These are phyloP conservation scores for Trichogramma evanescens DNA, from an alignment of 2,888 invertebrate species.

Conservation along the genomic window DNA sequence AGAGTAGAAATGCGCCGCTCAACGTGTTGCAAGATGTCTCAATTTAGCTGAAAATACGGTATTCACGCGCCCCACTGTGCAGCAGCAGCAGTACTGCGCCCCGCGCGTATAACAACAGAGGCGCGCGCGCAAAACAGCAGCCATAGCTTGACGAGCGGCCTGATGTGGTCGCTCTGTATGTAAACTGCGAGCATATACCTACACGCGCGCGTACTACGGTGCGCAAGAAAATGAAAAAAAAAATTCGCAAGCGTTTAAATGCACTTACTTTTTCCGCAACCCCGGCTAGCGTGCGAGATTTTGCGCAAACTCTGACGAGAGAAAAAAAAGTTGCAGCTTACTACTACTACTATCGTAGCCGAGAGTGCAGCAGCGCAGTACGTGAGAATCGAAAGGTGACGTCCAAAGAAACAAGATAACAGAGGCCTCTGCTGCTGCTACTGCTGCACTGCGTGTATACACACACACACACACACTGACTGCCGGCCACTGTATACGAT, in stretches of 20 bases:
- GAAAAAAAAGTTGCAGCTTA: background rate
- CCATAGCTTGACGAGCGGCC: too few species aligned
- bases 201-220: background rate
- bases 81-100: too few species aligned
- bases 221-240: slow-evolving; percentile 12
- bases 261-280: slow-evolving; percentile 11
- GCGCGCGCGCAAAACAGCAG: background rate
- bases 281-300: background rate
- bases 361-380: background rate
- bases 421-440: background rate
- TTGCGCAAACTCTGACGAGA: background rate
- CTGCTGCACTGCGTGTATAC: too few species aligned
- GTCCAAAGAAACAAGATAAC: slow-evolving; percentile 5
- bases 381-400: slow-evolving; percentile 22
- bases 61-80: background rate
- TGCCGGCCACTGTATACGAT: too few species aligned
- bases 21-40: slow-evolving; percentile 7
- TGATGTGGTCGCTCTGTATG: background rate
- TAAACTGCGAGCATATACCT: background rate
- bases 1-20: background rate
- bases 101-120: too few species aligned
- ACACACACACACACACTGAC: too few species aligned
- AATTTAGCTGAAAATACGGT: slow-evolving; percentile 19
- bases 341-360: background rate
- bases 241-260: slow-evolving; percentile 7